These are phyloP conservation scores for Cavia porcellus DNA, from an alignment of 2,113 vertebrate genomes.

Conservation along the genomic window DNA sequence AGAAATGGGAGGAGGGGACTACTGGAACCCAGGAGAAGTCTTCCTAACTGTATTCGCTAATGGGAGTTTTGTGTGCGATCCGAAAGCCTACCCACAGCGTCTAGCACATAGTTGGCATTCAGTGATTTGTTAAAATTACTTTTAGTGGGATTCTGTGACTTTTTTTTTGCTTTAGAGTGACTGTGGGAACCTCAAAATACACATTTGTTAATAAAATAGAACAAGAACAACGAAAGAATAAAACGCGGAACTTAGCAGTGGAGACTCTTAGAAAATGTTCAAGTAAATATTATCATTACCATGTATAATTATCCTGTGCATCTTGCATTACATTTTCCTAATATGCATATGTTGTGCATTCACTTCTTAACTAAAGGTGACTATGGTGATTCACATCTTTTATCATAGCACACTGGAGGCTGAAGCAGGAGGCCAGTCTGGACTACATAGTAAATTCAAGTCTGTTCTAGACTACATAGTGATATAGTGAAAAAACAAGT, in stretches of 20 bases:
- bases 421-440: neutral
- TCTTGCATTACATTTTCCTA: conserved; percentile 40
- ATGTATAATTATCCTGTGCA: neutral
- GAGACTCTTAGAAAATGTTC: neutral
- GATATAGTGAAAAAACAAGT: neutral
- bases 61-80: neutral
- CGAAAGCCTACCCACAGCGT: neutral
- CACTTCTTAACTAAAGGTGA: conserved; percentile 4
- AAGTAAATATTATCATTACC: neutral
- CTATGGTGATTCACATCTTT: neutral
- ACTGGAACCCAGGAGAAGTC: neutral
- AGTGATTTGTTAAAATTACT: neutral
- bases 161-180: neutral
- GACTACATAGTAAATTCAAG: neutral
- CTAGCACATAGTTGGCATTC: neutral
- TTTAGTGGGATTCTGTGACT: neutral
- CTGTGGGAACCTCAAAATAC: neutral
- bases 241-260: neutral
- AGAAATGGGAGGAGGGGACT: neutral
- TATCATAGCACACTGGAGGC: neutral
- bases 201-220: neutral
- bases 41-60: neutral
- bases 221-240: neutral
- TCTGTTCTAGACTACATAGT: neutral
- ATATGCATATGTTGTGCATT: neutral